Conservation (phyloP, 2,797 vertebrate species). For the Pseudotriccus pelzelni region DNA sequence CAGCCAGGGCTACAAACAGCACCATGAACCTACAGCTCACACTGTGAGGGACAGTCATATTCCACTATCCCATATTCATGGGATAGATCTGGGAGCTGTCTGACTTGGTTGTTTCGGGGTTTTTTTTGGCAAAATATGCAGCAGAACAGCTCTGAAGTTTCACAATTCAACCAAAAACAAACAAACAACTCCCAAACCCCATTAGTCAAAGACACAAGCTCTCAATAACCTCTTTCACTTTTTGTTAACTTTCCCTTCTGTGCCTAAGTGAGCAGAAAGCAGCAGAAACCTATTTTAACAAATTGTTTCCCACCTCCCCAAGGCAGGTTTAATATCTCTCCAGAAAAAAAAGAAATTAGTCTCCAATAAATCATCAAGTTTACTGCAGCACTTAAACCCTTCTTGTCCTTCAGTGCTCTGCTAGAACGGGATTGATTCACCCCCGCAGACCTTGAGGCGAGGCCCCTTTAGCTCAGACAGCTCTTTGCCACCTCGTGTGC, state of each 20-base stretch:
- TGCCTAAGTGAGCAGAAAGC: neutral
- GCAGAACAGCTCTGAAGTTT: neutral
- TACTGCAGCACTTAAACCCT: neutral
- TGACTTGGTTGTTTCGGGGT: no score
- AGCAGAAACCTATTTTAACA: neutral
- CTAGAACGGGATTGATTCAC: rapidly evolving
- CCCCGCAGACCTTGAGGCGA: rapidly evolving
- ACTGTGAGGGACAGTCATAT: neutral
- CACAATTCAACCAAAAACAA: neutral
- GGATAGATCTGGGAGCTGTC: no score
- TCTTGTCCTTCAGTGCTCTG: neutral
- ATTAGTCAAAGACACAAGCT: neutral
- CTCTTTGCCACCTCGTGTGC: rapidly evolving
- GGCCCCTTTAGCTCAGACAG: neutral
- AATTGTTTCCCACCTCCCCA: neutral
- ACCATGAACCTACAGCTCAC: neutral
- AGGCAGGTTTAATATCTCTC: neutral
- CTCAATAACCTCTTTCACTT: neutral
- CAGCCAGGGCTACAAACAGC: neutral
- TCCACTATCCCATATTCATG: no score
- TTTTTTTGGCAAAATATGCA: neutral
- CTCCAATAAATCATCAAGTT: neutral
- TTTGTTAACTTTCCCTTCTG: neutral
- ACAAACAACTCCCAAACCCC: neutral
- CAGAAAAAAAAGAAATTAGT: neutral